phyloP scores from a whole-genome alignment of 2,113 vertebrate species.

The Pseudopipra pipra region DNA sequence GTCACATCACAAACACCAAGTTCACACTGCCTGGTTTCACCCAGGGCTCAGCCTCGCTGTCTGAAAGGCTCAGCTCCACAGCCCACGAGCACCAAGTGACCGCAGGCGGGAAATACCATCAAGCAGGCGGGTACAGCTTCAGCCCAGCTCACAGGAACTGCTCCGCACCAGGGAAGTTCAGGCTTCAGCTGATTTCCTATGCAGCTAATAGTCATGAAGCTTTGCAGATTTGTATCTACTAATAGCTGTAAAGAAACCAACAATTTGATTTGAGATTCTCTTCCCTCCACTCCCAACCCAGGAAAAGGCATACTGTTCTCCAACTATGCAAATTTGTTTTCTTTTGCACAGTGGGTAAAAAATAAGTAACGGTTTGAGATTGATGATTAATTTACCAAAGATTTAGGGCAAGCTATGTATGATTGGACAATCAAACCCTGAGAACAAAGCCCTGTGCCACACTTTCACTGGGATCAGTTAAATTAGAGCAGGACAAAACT shows the following conservation, averaged over 20 bases:
- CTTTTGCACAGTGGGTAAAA: neutral
- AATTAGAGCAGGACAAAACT: neutral
- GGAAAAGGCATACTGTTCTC: neutral
- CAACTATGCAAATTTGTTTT: neutral
- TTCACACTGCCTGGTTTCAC: neutral
- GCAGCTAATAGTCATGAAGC: neutral
- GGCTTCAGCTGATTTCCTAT: neutral
- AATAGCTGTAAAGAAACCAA: neutral
- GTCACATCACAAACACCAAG: neutral
- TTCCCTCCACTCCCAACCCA: neutral
- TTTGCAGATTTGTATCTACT: neutral
- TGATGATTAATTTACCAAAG: neutral
- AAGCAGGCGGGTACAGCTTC: neutral
- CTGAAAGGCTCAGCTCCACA: neutral
- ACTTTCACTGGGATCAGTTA: neutral
- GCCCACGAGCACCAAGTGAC: fast-evolving
- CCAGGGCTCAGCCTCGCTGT: neutral
- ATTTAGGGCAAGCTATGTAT: neutral
- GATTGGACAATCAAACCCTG: neutral
- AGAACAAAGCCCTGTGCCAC: neutral
- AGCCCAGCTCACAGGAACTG: neutral
- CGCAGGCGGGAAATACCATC: neutral
- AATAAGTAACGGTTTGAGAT: neutral
- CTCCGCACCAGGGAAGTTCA: neutral
- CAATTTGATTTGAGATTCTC: neutral